A percentile compares a stretch with the other conserved stretches of the same genome.
Conservation (phyloP, 2,113 vertebrate genomes). For the Pagrus major region DNA sequence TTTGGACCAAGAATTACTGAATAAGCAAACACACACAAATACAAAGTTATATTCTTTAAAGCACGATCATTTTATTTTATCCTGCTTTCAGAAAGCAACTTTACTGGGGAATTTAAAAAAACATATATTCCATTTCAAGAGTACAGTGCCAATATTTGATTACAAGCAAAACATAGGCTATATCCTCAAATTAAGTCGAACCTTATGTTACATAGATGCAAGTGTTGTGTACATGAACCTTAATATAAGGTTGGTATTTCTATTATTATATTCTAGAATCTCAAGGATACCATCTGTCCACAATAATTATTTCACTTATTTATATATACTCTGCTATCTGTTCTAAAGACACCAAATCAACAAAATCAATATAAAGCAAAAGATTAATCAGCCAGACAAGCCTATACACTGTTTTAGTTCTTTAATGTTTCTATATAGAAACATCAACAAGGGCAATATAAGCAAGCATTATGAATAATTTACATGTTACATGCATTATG, state of each 20-base stretch:
- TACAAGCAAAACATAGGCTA: not conserved
- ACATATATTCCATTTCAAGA: conserved; percentile 15
- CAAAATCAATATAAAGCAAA: conserved; percentile 8
- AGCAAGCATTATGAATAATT: not conserved
- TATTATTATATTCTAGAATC: not conserved
- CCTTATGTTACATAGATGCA: not conserved
- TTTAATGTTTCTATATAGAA: conserved; percentile 2
- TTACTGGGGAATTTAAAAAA: not conserved
- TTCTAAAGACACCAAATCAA: not conserved
- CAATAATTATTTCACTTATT: not conserved
- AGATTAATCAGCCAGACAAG: not conserved
- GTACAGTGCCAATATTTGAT: not conserved
- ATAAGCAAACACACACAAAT: not conserved
- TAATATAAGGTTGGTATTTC: conserved; percentile 37
- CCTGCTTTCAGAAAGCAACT: conserved; percentile 5
- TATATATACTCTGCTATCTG: not conserved
- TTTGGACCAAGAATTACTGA: not conserved
- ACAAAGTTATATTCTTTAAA: not conserved
- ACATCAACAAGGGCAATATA: not conserved
- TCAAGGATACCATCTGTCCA: not conserved
- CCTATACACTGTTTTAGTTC: not conserved
- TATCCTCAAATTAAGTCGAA: not conserved
- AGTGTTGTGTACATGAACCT: conserved; percentile 12
- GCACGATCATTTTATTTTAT: conserved; percentile 21
- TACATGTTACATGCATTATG: conserved; percentile 14